Base-by-base conservation (phyloP, 2,888 invertebrate genomes). In the Caenorhabditis sulstoni region DNA sequence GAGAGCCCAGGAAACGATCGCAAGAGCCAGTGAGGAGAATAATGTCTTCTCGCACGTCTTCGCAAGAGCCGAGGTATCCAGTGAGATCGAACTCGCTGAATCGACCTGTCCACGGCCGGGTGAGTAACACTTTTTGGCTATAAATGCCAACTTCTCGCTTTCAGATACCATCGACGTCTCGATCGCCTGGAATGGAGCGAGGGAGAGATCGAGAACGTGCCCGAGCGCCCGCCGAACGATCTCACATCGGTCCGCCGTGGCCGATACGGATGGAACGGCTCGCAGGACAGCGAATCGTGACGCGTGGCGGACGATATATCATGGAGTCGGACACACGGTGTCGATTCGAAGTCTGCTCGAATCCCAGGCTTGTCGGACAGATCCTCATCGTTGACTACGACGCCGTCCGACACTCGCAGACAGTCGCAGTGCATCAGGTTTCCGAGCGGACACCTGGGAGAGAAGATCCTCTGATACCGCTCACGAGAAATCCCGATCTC, bases 271-370 rank as follows among this genome's bases (percentile, higher is more conserved):
- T 70, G 59, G 61, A 64, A n/a, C 23, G 79, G 45, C 57, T 64
- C 1, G 59, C 45, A 1, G 79, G 79, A n/a, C 74, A 75, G 11
- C 44, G 70, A 11, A 20, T 75, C 12, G 53, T 49, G 41, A 79
- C 79, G 0, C 23, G 58, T 5, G 79, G 75, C n/a, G 79, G 79
- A 16, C 44, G 79, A 29, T 79, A 79, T 16, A 74, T 79, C 35
- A 70, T 74, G 11, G 79, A 79, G 35, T 44, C 29, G 29, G 70
- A 75, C 20, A 61, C 61, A 18, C 64, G 65, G 16, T 61, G 64
- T 14, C 74, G 79, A 12, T 75, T 79, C 18, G 79, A 79, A 79
- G 75, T 75, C 2, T 65, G 70, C 7, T 23, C 59, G 1, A 50
- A 39, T 8, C 59, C 49, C 22, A 52, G 66, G 16, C 11, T 75